Base-by-base conservation (phyloP, 1,140 invertebrate genomes). In the Euura lappo region DNA sequence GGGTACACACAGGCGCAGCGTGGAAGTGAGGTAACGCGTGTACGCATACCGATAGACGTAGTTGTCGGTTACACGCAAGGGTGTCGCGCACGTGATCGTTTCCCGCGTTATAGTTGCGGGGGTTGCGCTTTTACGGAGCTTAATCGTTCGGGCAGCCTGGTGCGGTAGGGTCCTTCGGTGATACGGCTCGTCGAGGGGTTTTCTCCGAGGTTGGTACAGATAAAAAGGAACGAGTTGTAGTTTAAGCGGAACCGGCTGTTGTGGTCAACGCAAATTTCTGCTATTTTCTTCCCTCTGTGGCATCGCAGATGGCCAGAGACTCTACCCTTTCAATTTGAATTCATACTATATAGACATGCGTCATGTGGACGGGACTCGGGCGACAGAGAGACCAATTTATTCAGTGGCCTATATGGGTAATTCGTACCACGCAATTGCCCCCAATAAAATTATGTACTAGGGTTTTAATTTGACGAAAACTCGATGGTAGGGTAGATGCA, bases 191-290 rank as follows among this genome's bases (percentile, higher is more conserved):
- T 6, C 51, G 10, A 60, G 51, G 51, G 6, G 51, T n/a, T 60
- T 1, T 60, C 6, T 60, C 4, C 13, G 51, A 51, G 28, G 28
- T 28, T 28, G 47, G 1, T 6, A 60, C 51, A 11, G 51, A 60
- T 60, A 60, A 60, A 60, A 60, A 60, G 51, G 51, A 60, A 60
- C 51, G 51, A 60, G 51, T n/a, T 60, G 8, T 60, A 60, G 51
- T 8, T 60, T 60, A 60, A 60, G 13, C 51, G 51, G 51, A 8
- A 60, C 51, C 51, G 13, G 51, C 51, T 60, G 51, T 60, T 60
- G 51, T n/a, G 51, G 51, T 60, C 51, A 60, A 60, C 13, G 51
- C 51, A 60, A 60, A 60, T 60, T 60, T 60, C 51, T 60, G 51
- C 51, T n/a, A 60, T 28, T 28, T 60, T 60, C 51, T n/a, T 60